Conservation (phyloP, 2,113 vertebrate species). For the Irena cyanogastra region DNA sequence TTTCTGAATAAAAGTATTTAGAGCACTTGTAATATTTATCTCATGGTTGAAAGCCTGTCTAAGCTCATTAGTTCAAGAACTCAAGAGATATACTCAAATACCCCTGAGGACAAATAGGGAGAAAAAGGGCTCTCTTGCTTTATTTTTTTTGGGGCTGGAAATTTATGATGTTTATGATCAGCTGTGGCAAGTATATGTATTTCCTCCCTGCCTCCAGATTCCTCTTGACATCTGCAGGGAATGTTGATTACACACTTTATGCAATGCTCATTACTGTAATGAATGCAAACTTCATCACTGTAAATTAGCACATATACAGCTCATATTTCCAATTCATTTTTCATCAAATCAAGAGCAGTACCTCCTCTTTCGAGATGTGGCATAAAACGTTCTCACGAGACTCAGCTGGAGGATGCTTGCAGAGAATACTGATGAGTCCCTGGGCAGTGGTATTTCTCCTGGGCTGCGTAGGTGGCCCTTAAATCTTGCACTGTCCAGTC, state of each 20-base stretch:
- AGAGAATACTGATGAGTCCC: not conserved
- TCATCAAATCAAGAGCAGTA: conserved; percentile 21
- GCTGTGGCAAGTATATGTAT: not conserved
- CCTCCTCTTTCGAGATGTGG: not conserved
- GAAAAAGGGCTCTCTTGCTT: not conserved
- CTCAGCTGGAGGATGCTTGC: not conserved
- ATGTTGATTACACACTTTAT: not conserved
- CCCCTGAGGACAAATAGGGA: not conserved
- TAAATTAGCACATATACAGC: not conserved
- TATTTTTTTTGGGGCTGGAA: not conserved
- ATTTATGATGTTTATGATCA: conserved; percentile 4
- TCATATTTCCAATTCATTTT: not conserved
- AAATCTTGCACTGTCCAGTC: not conserved
- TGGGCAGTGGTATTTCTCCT: not conserved
- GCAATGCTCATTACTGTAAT: conserved; percentile 30
- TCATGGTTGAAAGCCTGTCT: not conserved
- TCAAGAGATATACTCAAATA: not conserved
- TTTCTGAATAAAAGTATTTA: conserved; percentile 4
- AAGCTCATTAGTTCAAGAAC: not conserved
- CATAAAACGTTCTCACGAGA: not conserved
- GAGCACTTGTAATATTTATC: not conserved
- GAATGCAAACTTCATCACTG: conserved; percentile 20
- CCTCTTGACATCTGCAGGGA: conserved; percentile 18
- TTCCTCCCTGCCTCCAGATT: conserved; percentile 13
- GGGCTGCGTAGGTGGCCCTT: not conserved